These are phyloP conservation scores for Pipra filicauda DNA, from an alignment of 2,113 vertebrate species.

Conservation along the genomic window DNA sequence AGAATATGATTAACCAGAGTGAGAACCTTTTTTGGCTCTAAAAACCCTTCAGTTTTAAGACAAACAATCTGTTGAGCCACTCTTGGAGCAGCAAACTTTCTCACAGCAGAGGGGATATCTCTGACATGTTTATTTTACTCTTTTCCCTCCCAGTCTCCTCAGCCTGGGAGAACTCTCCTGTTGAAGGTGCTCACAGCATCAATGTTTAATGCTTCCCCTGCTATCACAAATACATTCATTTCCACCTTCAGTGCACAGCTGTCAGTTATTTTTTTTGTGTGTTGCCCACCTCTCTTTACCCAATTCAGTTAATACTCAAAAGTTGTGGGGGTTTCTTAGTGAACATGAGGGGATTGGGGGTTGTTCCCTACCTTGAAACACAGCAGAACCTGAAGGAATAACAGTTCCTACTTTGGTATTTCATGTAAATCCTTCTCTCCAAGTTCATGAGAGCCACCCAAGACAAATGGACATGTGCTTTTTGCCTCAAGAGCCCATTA, in stretches of 20 bases:
- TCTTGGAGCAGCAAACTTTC: background rate
- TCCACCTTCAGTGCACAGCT: background rate
- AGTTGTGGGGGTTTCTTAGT: background rate
- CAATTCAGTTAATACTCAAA: background rate
- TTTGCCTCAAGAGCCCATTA: background rate
- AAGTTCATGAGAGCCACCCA: too few species aligned
- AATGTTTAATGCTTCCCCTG: background rate
- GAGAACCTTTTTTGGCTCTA: background rate
- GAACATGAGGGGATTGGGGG: background rate
- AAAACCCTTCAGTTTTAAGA: background rate
- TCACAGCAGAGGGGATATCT: background rate
- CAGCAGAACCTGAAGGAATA: background rate
- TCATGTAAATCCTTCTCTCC: background rate
- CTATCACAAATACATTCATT: background rate
- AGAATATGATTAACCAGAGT: background rate
- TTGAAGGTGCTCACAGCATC: background rate
- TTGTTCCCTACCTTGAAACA: background rate
- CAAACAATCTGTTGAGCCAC: background rate
- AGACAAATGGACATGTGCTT: rapidly evolving
- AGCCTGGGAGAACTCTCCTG: background rate
- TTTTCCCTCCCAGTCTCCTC: background rate
- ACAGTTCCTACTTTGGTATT: background rate
- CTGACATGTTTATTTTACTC: background rate
- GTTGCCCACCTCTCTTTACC: background rate
- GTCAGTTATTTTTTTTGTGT: background rate